These are phyloP conservation scores for Himalopsyche tibetana DNA, from an alignment of 2,888 invertebrate genomes.

Conservation along the genomic window DNA sequence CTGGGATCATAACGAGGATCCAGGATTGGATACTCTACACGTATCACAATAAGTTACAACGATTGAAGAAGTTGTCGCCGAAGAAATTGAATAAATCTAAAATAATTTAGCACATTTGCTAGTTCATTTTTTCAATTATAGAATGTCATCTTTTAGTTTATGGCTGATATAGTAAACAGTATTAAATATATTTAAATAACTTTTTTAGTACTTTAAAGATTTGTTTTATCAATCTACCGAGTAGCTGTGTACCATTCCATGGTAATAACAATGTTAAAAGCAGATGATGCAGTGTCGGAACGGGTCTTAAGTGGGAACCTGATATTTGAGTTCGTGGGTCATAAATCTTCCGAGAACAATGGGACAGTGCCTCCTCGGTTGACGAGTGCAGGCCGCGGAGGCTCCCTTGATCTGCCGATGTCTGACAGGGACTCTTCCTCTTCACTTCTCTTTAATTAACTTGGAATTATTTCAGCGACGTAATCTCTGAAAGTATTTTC, in stretches of 20 bases:
- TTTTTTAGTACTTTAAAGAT: too few relatives aligned
- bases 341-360: constrained; percentile 59
- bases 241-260: background rate
- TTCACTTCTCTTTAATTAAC: background rate
- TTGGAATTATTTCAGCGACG: background rate
- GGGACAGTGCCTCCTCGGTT: constrained; percentile 44
- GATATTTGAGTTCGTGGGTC: constrained; percentile 48
- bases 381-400: constrained; percentile 36
- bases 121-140: too few relatives aligned
- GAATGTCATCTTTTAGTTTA: too few relatives aligned
- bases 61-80: too few relatives aligned
- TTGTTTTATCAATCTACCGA: too few relatives aligned
- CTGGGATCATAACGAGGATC: too few relatives aligned
- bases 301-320: constrained; percentile 39
- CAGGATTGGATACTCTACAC: too few relatives aligned
- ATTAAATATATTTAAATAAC: too few relatives aligned
- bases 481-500: background rate
- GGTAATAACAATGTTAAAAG: background rate
- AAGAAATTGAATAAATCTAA: too few relatives aligned
- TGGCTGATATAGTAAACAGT: too few relatives aligned
- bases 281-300: constrained; percentile 9
- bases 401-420: constrained; percentile 25
- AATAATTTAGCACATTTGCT: too few relatives aligned
- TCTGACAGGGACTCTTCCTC: background rate
- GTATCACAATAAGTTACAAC: too few relatives aligned